A percentile compares a stretch with the other conserved stretches of the same genome.
phyloP scores from a whole-genome alignment of 2,113 vertebrate genomes.

The Tringa solitaria region DNA sequence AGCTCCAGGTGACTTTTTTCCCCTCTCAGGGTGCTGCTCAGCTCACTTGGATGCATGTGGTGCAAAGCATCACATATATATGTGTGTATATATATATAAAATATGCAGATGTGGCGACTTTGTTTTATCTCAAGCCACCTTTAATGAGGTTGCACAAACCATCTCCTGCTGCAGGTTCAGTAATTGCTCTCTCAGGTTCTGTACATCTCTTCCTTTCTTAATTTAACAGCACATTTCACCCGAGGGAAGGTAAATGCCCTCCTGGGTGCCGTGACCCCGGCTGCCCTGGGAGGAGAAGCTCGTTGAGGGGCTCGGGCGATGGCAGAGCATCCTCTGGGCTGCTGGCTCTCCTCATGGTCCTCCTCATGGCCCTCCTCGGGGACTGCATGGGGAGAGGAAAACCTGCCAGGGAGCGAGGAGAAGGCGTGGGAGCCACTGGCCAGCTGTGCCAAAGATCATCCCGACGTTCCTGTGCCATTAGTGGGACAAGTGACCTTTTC shows the following conservation, averaged over 20 bases:
- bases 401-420: not conserved
- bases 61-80: too few relatives aligned
- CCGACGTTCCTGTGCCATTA: rapidly evolving
- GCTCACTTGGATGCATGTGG: not conserved
- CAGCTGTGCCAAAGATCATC: too few relatives aligned
- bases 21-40: not conserved
- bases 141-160: conserved; percentile 33
- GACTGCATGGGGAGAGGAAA: not conserved
- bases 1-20: not conserved
- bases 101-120: not conserved
- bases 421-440: not conserved
- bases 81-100: not conserved
- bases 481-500: not conserved
- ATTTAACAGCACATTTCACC: conserved; percentile 22
- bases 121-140: not conserved
- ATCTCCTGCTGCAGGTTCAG: not conserved
- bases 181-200: conserved; percentile 45
- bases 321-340: not conserved
- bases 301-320: rapidly evolving
- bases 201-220: not conserved
- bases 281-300: not conserved
- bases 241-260: not conserved
- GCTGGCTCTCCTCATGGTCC: not conserved
- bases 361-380: not conserved
- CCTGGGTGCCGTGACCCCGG: rapidly evolving